phyloP scores from a whole-genome alignment of 2,113 vertebrate species.

The Mesoclemmys tuberculata region DNA sequence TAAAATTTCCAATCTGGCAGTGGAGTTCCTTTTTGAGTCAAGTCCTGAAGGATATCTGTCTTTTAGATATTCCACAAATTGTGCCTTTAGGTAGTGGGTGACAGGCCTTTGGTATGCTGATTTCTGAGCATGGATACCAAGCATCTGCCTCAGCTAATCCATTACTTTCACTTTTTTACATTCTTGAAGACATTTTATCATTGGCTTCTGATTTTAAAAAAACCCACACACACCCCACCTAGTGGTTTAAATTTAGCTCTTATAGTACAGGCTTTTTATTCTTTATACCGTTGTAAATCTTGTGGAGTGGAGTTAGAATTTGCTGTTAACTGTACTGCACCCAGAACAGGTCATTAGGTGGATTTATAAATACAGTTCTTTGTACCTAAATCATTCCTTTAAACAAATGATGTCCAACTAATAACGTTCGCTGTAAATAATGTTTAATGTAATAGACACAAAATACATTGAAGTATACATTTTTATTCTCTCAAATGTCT shows the following conservation, averaged over 20 bases:
- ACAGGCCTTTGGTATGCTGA: background rate
- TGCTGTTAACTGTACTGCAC: background rate
- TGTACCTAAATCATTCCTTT: background rate
- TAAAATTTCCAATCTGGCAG: background rate
- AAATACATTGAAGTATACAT: background rate
- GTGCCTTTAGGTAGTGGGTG: background rate
- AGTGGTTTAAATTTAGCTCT: background rate
- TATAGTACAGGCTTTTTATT: background rate
- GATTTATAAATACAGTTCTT: background rate
- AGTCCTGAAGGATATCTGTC: background rate
- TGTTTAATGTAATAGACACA: constrained; percentile 7
- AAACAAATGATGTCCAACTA: constrained; percentile 15
- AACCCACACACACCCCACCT: background rate
- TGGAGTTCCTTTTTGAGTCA: background rate
- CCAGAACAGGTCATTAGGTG: background rate
- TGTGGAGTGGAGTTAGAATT: background rate
- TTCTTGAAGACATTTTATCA: background rate
- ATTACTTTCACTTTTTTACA: background rate
- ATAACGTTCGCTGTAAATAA: background rate
- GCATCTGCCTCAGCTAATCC: background rate
- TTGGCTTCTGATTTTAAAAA: background rate
- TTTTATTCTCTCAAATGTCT: background rate
- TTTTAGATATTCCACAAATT: background rate
- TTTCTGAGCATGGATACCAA: background rate
- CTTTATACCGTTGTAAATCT: background rate